Evolutionary conservation across 23 tunicate genomes (phyloP).

Genomic region (Phallusia fumigata): DNA sequence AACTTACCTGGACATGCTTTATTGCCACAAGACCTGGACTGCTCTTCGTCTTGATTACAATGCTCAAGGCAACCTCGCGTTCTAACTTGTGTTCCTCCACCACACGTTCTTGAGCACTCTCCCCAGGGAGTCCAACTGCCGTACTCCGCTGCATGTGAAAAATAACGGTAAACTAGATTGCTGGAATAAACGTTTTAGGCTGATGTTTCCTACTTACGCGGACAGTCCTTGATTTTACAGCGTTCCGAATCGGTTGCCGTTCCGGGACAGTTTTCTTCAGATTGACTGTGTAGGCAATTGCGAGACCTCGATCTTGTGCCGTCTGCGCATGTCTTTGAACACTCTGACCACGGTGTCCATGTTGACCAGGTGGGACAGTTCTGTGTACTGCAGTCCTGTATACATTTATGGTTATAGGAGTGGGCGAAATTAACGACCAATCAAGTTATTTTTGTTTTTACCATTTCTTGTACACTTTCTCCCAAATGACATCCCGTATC

Average conservation of each 20-base stretch:
- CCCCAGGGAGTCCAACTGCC: slow-evolving; percentile 8
- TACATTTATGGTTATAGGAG: neutral
- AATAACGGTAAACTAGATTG: neutral
- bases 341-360: slow-evolving; percentile 19
- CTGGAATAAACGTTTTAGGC: neutral
- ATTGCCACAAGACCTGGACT: neutral
- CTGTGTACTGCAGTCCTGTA: slow-evolving; percentile 9
- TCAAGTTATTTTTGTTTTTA: neutral
- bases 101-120: slow-evolving; percentile 39
- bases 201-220: neutral
- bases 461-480: neutral
- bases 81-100: slow-evolving; percentile 38
- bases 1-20: neutral
- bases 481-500: slow-evolving; percentile 26
- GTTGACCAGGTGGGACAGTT: slow-evolving; percentile 11
- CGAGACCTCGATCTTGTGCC: neutral
- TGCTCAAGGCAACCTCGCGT: slow-evolving; percentile 12
- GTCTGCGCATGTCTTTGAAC: slow-evolving; percentile 16
- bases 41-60: neutral
- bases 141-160: neutral
- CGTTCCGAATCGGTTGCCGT: neutral
- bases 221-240: slow-evolving; percentile 17
- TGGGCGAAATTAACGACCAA: too few species aligned
- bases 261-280: slow-evolving; percentile 24
- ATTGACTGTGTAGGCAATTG: neutral